Conservation (phyloP, 2,797 vertebrate species). For the Poecilia velifera region DNA sequence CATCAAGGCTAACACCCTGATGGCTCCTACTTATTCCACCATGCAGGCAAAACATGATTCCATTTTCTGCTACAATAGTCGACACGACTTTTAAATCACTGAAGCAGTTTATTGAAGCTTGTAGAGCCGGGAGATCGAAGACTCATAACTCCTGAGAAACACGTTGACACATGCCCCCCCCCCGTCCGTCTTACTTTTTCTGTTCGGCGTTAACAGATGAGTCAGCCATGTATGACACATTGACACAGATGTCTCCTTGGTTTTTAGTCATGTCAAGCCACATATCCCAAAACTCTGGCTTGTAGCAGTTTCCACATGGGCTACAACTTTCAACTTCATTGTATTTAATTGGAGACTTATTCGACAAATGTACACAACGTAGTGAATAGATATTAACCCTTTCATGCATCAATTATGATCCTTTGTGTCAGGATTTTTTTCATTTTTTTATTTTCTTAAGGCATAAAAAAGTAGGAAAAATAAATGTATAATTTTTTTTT, state of each 20-base stretch:
- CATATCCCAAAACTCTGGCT: slow-evolving; percentile 23
- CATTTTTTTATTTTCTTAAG: no score
- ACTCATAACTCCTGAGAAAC: slow-evolving; percentile 65
- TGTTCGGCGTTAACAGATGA: slow-evolving; percentile 48
- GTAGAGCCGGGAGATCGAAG: slow-evolving; percentile 60
- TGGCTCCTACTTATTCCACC: slow-evolving; percentile 53
- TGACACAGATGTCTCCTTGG: slow-evolving; percentile 40
- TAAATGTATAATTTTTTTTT: no score
- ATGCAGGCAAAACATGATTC: slow-evolving; percentile 69
- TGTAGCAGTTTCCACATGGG: background rate
- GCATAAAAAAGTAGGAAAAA: no score
- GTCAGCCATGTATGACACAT: slow-evolving; percentile 50
- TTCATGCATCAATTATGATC: no score
- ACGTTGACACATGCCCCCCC: slow-evolving; percentile 22
- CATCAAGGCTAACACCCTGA: slow-evolving; percentile 46
- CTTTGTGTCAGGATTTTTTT: no score
- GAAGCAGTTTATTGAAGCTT: slow-evolving; percentile 62
- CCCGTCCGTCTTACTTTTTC: slow-evolving; percentile 7
- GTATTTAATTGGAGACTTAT: background rate
- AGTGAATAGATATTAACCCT: no score
- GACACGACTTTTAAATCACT: slow-evolving; percentile 72
- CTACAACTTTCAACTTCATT: background rate
- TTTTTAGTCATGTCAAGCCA: slow-evolving; percentile 32
- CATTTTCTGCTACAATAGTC: slow-evolving; percentile 66
- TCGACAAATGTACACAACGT: background rate